These are phyloP conservation scores for Prionchulus punctatus DNA, from an alignment of 2,888 invertebrate genomes.

Conservation along the genomic window DNA sequence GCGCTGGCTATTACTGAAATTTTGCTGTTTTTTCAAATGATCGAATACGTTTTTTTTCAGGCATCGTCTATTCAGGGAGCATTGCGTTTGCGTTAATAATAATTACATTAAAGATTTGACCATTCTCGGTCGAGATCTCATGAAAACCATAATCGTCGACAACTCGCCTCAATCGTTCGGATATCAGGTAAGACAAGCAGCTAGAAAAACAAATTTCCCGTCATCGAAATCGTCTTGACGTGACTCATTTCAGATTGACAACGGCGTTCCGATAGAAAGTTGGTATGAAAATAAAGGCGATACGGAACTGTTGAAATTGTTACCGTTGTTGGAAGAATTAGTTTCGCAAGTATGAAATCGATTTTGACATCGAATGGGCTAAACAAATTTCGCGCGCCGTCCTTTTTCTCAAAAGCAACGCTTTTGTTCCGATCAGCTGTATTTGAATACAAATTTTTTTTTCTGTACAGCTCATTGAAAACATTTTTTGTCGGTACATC, in stretches of 20 bases:
- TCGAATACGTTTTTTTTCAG: too few species aligned
- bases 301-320: conserved; percentile 67
- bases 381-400: not conserved
- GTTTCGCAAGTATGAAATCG: conserved; percentile 51
- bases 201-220: not conserved
- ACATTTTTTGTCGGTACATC: not conserved
- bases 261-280: conserved; percentile 89
- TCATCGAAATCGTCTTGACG: not conserved
- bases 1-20: not conserved
- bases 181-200: conserved; percentile 48
- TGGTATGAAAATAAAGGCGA: conserved; percentile 85
- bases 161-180: conserved; percentile 80
- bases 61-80: conserved; percentile 76
- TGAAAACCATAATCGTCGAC: conserved; percentile 69
- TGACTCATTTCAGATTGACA: conserved; percentile 56
- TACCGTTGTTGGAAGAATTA: conserved; percentile 75
- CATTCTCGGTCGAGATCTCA: conserved; percentile 74
- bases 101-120: conserved; percentile 90
- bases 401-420: not conserved
- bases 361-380: not conserved
- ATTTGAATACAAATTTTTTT: too few species aligned
- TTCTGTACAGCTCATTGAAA: not conserved
- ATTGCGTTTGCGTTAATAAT: conserved; percentile 82
- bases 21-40: conserved; percentile 13
- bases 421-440: too few species aligned